Percentiles rank a stretch among this genome's conserved stretches.
These are phyloP conservation scores for Lophura nycthemera DNA, from an alignment of 2,113 vertebrate species.

Conservation along the genomic window DNA sequence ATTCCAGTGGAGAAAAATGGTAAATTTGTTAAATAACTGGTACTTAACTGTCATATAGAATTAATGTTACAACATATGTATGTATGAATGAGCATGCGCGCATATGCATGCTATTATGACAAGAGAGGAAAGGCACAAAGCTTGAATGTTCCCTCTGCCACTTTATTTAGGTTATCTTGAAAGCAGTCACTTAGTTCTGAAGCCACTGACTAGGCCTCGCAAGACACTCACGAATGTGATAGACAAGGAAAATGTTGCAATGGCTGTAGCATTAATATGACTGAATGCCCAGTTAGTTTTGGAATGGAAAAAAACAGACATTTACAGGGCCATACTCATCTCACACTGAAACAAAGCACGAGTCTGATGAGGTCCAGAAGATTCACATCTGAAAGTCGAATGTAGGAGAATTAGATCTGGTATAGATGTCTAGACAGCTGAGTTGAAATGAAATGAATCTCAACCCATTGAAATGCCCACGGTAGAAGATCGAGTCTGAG, in stretches of 20 bases:
- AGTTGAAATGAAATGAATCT: not conserved
- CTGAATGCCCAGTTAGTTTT: not conserved
- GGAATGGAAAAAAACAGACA: not conserved
- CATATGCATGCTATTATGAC: not conserved
- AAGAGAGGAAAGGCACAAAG: not conserved
- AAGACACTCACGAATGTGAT: not conserved
- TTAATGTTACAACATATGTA: not conserved
- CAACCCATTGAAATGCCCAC: not conserved
- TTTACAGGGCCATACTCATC: not conserved
- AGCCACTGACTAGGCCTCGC: not conserved
- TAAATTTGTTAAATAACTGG: constrained; percentile 31
- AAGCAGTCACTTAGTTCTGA: not conserved
- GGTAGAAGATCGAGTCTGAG: not conserved
- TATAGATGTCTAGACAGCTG: not conserved
- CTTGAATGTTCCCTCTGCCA: not conserved
- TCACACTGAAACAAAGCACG: accelerated
- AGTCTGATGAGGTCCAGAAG: not conserved
- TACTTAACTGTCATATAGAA: not conserved
- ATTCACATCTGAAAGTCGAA: not conserved
- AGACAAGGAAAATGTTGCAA: not conserved
- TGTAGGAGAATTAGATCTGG: not conserved
- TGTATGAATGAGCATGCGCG: not conserved
- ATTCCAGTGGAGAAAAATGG: constrained; percentile 90
- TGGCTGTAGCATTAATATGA: not conserved
- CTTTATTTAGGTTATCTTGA: not conserved